Conservation (phyloP, 2,797 vertebrate genomes). For the Bryconaethiops microstoma region DNA sequence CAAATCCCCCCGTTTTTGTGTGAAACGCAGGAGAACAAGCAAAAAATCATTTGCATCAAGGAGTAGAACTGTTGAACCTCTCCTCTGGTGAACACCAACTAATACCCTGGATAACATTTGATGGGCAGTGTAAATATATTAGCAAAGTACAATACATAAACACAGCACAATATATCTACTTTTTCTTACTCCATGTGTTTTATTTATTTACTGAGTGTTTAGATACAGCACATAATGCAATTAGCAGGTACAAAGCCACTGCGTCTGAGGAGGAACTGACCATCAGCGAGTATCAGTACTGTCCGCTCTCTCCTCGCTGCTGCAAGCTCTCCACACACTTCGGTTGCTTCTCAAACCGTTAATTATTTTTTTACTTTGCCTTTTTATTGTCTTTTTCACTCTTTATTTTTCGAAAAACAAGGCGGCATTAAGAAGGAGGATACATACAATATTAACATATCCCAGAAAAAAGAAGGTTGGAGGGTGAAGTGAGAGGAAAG, state of each 20-base stretch:
- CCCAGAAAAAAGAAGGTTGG: conserved; percentile 42
- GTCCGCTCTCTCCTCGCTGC: not conserved
- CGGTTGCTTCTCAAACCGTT: conserved; percentile 24
- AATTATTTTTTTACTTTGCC: conserved; percentile 16
- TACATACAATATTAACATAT: conserved; percentile 55
- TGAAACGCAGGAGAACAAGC: too few species aligned
- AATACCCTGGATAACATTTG: too few species aligned
- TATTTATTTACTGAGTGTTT: conserved; percentile 71
- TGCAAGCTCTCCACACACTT: conserved; percentile 29
- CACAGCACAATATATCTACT: too few species aligned
- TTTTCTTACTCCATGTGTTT: conserved; percentile 59
- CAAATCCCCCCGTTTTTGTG: too few species aligned
- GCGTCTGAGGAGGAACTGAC: conserved; percentile 55
- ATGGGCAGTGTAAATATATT: too few species aligned
- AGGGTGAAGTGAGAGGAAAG: conserved; percentile 36
- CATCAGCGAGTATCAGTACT: not conserved
- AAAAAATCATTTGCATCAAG: too few species aligned
- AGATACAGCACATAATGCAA: conserved; percentile 75
- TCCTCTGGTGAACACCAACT: too few species aligned
- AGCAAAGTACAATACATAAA: too few species aligned
- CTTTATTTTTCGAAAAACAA: conserved; percentile 69
- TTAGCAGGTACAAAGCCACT: conserved; percentile 76
- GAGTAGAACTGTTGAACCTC: too few species aligned
- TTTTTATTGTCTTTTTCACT: conserved; percentile 49
- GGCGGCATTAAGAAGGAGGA: conserved; percentile 58